Conservation (phyloP, 2,797 vertebrate genomes). For the Amblyraja radiata region DNA sequence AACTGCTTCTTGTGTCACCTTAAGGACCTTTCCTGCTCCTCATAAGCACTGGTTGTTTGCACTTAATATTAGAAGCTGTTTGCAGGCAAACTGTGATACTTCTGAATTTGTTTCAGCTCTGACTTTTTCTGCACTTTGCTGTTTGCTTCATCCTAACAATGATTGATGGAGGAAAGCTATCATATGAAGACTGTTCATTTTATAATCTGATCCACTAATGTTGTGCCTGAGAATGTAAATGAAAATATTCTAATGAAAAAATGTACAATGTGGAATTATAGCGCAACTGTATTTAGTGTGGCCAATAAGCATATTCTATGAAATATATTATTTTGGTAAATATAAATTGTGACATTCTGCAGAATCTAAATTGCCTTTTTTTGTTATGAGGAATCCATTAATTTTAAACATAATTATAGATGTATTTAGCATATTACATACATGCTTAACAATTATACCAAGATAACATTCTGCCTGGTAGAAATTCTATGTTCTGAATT, state of each 20-base stretch:
- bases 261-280: slow-evolving; percentile 34
- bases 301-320: slow-evolving; percentile 40
- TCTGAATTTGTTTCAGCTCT: slow-evolving; percentile 14
- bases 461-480: too few relatives aligned
- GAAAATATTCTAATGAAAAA: slow-evolving; percentile 31
- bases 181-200: slow-evolving; percentile 29
- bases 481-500: not conserved
- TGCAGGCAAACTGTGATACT: slow-evolving; percentile 25
- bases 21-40: not conserved
- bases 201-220: slow-evolving; percentile 32
- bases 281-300: slow-evolving; percentile 35
- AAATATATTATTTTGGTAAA: slow-evolving; percentile 98
- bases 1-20: slow-evolving; percentile 20
- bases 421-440: too few relatives aligned
- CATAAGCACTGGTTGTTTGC: not conserved
- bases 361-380: slow-evolving; percentile 44
- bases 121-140: slow-evolving; percentile 16
- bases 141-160: slow-evolving; percentile 7
- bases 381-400: not conserved
- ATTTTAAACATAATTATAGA: too few relatives aligned
- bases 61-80: slow-evolving; percentile 23
- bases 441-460: too few relatives aligned
- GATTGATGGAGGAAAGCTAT: not conserved
- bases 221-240: slow-evolving; percentile 34
- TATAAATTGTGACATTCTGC: slow-evolving; percentile 79